phyloP scores from a whole-genome alignment of 2,797 vertebrate species.

The Hirundo rustica region DNA sequence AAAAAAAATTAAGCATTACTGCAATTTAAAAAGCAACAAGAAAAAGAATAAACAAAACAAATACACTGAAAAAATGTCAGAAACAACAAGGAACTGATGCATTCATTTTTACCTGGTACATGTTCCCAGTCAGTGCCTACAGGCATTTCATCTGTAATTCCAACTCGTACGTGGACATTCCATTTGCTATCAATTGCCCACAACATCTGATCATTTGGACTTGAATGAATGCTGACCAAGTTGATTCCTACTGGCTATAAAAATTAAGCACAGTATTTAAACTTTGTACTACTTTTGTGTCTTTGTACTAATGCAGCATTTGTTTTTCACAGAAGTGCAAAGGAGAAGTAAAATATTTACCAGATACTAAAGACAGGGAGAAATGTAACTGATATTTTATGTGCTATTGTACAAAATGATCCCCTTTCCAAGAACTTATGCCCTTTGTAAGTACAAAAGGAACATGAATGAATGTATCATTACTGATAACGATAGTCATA shows the following conservation, averaged over 20 bases:
- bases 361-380: background rate
- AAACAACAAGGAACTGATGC: background rate
- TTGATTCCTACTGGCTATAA: conserved; percentile 88
- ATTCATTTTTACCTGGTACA: conserved; percentile 84
- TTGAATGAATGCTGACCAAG: conserved; percentile 86
- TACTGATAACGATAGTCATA: background rate
- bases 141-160: conserved; percentile 94
- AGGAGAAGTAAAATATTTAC: conserved; percentile 3
- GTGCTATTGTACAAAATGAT: background rate
- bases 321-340: background rate
- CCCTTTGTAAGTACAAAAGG: background rate
- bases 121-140: conserved; percentile 94
- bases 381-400: background rate
- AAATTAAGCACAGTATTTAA: conserved; percentile 49
- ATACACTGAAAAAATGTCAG: background rate
- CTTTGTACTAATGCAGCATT: background rate
- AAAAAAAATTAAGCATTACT: background rate
- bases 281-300: background rate
- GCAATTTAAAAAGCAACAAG: background rate
- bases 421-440: background rate
- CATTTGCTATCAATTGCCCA: conserved; percentile 93
- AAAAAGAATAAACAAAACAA: background rate
- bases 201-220: conserved; percentile 90
- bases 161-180: conserved; percentile 86
- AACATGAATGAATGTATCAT: background rate